phyloP scores from a whole-genome alignment of 2,797 vertebrate genomes.

The Oreochromis mossambicus region DNA sequence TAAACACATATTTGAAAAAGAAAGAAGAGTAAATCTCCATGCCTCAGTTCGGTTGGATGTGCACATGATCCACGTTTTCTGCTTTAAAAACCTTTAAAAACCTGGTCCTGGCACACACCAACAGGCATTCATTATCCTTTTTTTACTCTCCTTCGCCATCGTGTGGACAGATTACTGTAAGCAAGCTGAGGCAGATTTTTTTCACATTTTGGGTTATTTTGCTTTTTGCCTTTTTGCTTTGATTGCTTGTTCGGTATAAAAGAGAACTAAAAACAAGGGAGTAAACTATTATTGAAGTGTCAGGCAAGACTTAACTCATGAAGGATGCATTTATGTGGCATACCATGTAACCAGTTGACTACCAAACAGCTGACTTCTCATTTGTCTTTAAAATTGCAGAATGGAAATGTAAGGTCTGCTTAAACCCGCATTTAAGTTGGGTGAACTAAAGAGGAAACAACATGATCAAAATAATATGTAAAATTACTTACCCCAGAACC shows the following conservation, averaged over 20 bases:
- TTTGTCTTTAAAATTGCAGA: background rate
- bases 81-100: background rate
- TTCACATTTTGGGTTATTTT: background rate
- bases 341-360: background rate
- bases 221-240: background rate
- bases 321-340: accelerated
- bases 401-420: accelerated
- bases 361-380: background rate
- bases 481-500: background rate
- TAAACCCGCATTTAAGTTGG: background rate
- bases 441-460: accelerated
- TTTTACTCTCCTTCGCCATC: slow-evolving; percentile 13
- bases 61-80: background rate
- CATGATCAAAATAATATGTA: background rate
- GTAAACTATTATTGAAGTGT: background rate
- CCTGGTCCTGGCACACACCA: background rate
- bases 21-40: background rate
- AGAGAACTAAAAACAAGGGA: accelerated
- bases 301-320: background rate
- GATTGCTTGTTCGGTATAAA: background rate
- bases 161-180: slow-evolving; percentile 22
- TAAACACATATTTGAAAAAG: background rate
- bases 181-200: background rate
- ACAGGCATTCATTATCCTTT: background rate
- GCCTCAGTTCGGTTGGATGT: accelerated